phyloP scores from a whole-genome alignment of 2,888 invertebrate genomes.

The Monoplex corrugatus region DNA sequence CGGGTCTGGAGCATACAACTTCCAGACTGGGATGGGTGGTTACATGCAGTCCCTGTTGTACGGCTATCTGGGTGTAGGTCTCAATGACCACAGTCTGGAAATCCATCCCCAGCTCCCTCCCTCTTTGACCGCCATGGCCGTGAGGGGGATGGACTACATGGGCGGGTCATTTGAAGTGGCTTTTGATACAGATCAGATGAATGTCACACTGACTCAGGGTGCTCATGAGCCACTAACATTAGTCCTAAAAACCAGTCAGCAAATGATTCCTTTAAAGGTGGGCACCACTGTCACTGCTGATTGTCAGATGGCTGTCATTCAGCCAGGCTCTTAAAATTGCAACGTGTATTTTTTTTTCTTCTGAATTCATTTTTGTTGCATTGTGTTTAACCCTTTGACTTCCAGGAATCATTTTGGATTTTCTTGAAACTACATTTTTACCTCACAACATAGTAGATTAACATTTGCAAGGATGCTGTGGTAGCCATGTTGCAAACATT shows the following conservation, averaged over 20 bases:
- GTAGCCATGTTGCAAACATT: too few species aligned
- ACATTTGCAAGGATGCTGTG: too few species aligned
- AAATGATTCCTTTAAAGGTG: not conserved
- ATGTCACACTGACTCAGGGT: slow-evolving; percentile 51
- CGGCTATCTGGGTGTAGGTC: slow-evolving; percentile 82
- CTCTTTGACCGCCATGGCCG: slow-evolving; percentile 66
- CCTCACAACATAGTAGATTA: too few species aligned
- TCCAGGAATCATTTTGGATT: too few species aligned
- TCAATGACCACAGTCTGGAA: slow-evolving; percentile 65
- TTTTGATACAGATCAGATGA: slow-evolving; percentile 54
- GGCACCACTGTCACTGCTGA: not conserved
- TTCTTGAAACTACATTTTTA: too few species aligned
- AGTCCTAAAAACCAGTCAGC: not conserved
- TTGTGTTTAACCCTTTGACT: too few species aligned
- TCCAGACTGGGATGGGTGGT: slow-evolving; percentile 82
- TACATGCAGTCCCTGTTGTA: slow-evolving; percentile 81
- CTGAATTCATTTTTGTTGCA: too few species aligned
- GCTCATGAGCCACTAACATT: not conserved
- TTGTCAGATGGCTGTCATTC: not conserved
- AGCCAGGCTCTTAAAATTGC: not conserved
- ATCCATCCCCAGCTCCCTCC: slow-evolving; percentile 74
- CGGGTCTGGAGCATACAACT: slow-evolving; percentile 81
- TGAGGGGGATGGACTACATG: slow-evolving; percentile 77
- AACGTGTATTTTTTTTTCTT: too few species aligned
- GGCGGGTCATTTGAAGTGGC: slow-evolving; percentile 72